These are phyloP conservation scores for Nesometra sesokonis DNA, from an alignment of 35 echinoderm and acorn worm species.

Conservation along the genomic window DNA sequence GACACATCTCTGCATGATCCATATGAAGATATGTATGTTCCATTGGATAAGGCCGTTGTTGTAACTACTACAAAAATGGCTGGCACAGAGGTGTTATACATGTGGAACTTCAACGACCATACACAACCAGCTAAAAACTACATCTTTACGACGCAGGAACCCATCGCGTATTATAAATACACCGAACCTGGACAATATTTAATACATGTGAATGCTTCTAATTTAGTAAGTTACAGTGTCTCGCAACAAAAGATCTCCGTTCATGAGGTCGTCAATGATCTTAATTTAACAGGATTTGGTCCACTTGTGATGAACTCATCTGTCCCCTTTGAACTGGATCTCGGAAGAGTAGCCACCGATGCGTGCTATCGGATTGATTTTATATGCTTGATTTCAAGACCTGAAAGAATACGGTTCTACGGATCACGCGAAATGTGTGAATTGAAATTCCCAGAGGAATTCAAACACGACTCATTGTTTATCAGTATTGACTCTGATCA, in stretches of 20 bases:
- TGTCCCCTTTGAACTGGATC: neutral
- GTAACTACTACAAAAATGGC: neutral
- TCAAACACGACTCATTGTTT: neutral
- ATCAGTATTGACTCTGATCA: neutral
- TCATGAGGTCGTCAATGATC: neutral
- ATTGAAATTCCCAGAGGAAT: neutral
- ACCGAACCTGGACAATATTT: neutral
- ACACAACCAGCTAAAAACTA: neutral
- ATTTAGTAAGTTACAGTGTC: neutral
- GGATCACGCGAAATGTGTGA: neutral
- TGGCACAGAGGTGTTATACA: neutral
- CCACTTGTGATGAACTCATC: neutral
- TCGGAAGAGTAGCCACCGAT: slow-evolving; percentile 18
- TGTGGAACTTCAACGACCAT: neutral
- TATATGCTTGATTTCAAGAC: neutral
- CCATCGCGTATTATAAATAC: neutral
- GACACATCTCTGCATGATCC: neutral
- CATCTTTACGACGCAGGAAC: neutral
- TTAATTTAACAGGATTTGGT: neutral
- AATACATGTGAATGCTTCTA: neutral
- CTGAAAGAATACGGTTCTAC: neutral
- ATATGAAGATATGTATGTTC: neutral
- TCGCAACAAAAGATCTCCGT: neutral
- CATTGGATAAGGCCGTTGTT: neutral
- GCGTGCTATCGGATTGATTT: slow-evolving; percentile 45